A percentile compares a stretch with the other conserved stretches of the same genome.
Conservation (phyloP, 2,888 invertebrate genomes). For the Phlogophora meticulosa region DNA sequence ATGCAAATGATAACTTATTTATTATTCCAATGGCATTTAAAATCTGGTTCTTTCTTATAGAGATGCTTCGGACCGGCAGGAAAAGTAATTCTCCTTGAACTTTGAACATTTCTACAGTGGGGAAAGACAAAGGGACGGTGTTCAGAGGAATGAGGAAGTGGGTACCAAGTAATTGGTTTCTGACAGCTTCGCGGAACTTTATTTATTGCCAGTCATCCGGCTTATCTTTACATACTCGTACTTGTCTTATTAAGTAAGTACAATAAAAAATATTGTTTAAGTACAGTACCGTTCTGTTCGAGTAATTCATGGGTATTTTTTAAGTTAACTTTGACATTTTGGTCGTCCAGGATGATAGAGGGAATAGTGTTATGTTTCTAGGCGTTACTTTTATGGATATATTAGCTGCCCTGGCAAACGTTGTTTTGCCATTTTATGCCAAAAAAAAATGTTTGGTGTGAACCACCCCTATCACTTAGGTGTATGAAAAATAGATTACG, state of each 20-base stretch:
- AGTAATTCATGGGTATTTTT: background rate
- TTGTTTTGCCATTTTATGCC: too few species aligned
- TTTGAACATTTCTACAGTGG: slow-evolving; percentile 44
- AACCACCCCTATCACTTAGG: too few species aligned
- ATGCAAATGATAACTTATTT: slow-evolving; percentile 48
- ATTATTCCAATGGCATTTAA: slow-evolving; percentile 52
- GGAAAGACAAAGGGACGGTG: slow-evolving; percentile 35
- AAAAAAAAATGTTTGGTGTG: too few species aligned
- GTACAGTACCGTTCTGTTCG: slow-evolving; percentile 10
- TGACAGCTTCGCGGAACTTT: slow-evolving; percentile 47
- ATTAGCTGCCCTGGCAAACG: too few species aligned
- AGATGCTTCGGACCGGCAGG: slow-evolving; percentile 16
- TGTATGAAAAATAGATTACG: too few species aligned
- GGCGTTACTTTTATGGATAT: too few species aligned
- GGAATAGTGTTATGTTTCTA: too few species aligned
- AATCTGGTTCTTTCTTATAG: slow-evolving; percentile 32
- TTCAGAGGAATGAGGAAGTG: slow-evolving; percentile 56
- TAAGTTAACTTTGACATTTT: background rate
- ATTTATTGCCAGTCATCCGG: slow-evolving; percentile 35
- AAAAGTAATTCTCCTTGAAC: slow-evolving; percentile 58
- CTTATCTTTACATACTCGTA: slow-evolving; percentile 34
- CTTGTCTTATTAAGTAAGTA: slow-evolving; percentile 25
- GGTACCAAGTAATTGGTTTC: slow-evolving; percentile 42
- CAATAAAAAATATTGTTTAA: slow-evolving; percentile 34
- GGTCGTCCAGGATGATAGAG: too few species aligned